phyloP scores from a whole-genome alignment of 2,888 invertebrate species.

The Xylophagus ater region DNA sequence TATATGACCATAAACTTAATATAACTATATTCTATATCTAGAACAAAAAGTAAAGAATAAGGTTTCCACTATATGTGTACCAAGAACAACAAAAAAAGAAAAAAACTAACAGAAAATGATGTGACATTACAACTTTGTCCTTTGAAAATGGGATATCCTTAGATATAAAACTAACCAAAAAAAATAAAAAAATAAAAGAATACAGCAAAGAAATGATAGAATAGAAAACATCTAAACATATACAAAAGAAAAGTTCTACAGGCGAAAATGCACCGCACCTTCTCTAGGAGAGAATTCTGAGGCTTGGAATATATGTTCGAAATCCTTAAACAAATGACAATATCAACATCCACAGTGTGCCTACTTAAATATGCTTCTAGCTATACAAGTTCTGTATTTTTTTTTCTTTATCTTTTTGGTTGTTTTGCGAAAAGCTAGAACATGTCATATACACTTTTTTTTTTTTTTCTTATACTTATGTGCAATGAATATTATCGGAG shows the following conservation, averaged over 20 bases:
- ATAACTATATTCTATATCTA: not conserved
- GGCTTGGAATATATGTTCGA: constrained; percentile 1
- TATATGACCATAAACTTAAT: not conserved
- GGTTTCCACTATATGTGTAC: not conserved
- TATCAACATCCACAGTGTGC: constrained; percentile 12
- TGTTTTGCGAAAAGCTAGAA: constrained; percentile 1
- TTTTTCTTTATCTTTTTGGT: not conserved
- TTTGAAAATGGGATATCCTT: constrained; percentile 6
- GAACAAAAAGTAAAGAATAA: not conserved
- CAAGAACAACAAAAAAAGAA: constrained; percentile 8
- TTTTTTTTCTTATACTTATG: not conserved
- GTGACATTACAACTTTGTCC: constrained; percentile 10
- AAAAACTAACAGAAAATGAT: constrained; percentile 12
- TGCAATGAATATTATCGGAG: not conserved
- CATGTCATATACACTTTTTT: constrained; percentile 5
- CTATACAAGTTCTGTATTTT: constrained; percentile 2
- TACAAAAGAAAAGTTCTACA: too few species aligned
- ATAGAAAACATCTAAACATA: constrained; percentile 1
- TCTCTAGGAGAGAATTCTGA: too few species aligned
- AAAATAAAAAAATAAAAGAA: constrained; percentile 2
- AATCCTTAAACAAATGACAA: constrained; percentile 13
- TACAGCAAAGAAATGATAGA: constrained; percentile 1
- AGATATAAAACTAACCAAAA: too few species aligned
- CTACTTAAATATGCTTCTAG: constrained; percentile 12
- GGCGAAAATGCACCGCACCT: too few species aligned